These are phyloP conservation scores for Drosophila suzukii DNA, from an alignment of 1,140 invertebrate genomes.

Conservation along the genomic window DNA sequence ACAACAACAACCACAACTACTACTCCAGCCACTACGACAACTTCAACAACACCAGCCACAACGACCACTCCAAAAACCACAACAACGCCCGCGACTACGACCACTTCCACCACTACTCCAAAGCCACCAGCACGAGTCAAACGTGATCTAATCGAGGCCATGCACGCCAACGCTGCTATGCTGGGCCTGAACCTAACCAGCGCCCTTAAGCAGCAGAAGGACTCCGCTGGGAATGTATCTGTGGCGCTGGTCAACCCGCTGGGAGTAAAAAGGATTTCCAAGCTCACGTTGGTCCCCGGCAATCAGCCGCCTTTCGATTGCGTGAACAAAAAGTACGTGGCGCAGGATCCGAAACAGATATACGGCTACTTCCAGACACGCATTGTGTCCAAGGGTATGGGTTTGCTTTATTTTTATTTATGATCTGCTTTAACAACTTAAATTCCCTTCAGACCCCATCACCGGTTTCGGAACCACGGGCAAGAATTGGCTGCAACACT, in stretches of 20 bases:
- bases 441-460: constrained; percentile 87
- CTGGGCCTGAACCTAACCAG: constrained; percentile 65
- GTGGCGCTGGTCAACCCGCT: constrained; percentile 63
- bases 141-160: constrained; percentile 64
- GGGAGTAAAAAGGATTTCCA: constrained; percentile 40
- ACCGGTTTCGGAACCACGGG: constrained; percentile 88
- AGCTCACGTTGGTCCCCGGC: constrained; percentile 41
- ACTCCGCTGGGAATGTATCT: constrained; percentile 33
- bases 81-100: constrained; percentile 41
- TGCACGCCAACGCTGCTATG: constrained; percentile 68
- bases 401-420: constrained; percentile 17
- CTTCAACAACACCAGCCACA: constrained; percentile 47
- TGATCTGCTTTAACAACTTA: not conserved
- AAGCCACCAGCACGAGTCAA: constrained; percentile 48
- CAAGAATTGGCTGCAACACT: constrained; percentile 92
- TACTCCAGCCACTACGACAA: constrained; percentile 56
- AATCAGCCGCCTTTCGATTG: constrained; percentile 86
- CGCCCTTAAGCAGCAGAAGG: constrained; percentile 62
- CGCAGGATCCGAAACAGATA: constrained; percentile 87
- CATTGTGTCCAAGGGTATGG: constrained; percentile 87
- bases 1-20: constrained; percentile 85
- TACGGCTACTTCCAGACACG: constrained; percentile 90
- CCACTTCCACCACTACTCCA: constrained; percentile 30
- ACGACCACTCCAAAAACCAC: constrained; percentile 33
- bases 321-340: constrained; percentile 86